These are phyloP conservation scores for Hypanus sabinus DNA, from an alignment of 2,113 vertebrate species.

Conservation along the genomic window DNA sequence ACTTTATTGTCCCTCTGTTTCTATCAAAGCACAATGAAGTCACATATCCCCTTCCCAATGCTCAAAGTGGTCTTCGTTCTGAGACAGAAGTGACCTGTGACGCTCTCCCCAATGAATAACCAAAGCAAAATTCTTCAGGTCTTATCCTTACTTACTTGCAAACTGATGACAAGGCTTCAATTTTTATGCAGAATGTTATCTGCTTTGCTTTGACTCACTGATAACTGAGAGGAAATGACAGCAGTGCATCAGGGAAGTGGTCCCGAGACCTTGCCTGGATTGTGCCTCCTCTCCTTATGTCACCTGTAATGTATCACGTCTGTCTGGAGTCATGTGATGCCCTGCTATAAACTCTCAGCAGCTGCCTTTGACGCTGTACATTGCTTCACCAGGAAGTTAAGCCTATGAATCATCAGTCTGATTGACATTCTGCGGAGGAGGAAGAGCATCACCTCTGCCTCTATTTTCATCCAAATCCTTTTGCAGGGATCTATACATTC, in stretches of 20 bases:
- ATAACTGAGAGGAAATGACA: neutral
- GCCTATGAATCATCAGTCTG: neutral
- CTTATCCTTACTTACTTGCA: neutral
- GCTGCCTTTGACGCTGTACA: neutral
- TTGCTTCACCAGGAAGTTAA: neutral
- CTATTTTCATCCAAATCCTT: neutral
- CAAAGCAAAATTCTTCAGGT: neutral
- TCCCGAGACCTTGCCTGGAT: neutral
- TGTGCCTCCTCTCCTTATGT: conserved; percentile 28
- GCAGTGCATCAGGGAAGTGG: neutral
- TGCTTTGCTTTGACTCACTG: neutral
- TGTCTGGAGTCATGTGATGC: neutral
- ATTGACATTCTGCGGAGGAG: neutral
- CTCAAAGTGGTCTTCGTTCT: no score
- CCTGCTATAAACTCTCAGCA: neutral
- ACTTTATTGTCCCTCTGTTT: no score
- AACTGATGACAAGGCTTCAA: neutral
- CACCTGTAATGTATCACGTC: conserved; percentile 17
- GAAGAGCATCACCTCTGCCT: conserved; percentile 3
- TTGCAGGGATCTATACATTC: neutral
- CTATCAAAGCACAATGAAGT: no score
- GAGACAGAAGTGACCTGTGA: neutral
- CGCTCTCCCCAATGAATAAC: neutral
- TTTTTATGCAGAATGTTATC: neutral
- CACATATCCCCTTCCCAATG: no score